Conservation (phyloP, 1,140 invertebrate species). For the Pseudomyrmex flavicornis region DNA sequence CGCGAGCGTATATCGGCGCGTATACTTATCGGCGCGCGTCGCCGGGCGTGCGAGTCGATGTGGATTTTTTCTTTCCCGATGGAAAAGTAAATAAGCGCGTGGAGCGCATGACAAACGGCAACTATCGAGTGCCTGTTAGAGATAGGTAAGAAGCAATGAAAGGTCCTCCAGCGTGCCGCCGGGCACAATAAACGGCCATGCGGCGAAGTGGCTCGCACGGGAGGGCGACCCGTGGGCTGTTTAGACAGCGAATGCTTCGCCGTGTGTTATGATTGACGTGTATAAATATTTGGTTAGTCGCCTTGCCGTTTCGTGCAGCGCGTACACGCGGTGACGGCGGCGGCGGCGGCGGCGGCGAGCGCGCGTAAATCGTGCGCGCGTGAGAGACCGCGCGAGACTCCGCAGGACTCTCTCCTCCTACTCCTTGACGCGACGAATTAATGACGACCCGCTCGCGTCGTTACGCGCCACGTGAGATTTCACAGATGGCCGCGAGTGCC, state of each 20-base stretch:
- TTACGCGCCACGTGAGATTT: constrained; percentile 58
- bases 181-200: constrained; percentile 58
- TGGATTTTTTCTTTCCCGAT: constrained; percentile 45
- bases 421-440: constrained; percentile 58
- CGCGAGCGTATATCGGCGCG: not conserved
- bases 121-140: constrained; percentile 72
- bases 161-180: constrained; percentile 53
- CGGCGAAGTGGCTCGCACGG: constrained; percentile 64
- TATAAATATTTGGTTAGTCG: constrained; percentile 77
- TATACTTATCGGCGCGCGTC: constrained; percentile 31
- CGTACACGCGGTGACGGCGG: constrained; percentile 38
- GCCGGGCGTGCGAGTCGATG: constrained; percentile 28
- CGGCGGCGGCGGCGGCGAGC: constrained; percentile 52
- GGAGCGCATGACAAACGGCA: constrained; percentile 67
- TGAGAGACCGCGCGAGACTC: constrained; percentile 32
- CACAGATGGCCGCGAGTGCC: constrained; percentile 42
- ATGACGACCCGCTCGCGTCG: constrained; percentile 48
- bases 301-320: constrained; percentile 66
- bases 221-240: constrained; percentile 63
- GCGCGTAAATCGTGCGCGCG: constrained; percentile 26
- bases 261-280: constrained; percentile 74
- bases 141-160: constrained; percentile 68
- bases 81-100: constrained; percentile 51
- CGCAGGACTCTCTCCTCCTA: constrained; percentile 47
- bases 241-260: constrained; percentile 74